Evolutionary conservation across 2,113 vertebrate genomes (phyloP).

Genomic region (Oncorhynchus clarkii): DNA sequence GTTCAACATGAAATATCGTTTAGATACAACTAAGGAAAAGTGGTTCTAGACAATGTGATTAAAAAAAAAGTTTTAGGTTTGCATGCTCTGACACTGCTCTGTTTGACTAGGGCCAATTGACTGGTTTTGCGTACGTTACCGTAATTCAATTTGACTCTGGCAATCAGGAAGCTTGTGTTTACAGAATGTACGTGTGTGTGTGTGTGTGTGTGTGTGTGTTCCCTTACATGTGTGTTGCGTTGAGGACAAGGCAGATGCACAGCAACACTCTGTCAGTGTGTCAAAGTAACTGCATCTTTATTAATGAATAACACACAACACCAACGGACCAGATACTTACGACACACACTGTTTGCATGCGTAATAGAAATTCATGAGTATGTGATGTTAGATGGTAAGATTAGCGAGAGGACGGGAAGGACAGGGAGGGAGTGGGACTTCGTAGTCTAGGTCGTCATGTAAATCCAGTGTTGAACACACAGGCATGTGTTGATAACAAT

Average conservation of each 20-base stretch:
- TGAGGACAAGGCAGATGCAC: not conserved
- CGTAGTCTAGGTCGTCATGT: too few relatives aligned
- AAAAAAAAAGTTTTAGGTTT: conserved; percentile 2
- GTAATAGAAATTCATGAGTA: too few relatives aligned
- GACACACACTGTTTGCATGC: too few relatives aligned
- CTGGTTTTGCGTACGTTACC: conserved; percentile 46
- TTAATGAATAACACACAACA: not conserved
- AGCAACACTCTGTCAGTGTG: not conserved
- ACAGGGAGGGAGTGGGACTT: not conserved
- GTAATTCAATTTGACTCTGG: conserved; percentile 45
- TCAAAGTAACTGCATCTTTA: not conserved
- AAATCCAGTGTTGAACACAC: too few relatives aligned
- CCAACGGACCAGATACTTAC: too few relatives aligned
- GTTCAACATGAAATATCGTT: not conserved
- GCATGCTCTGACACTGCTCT: conserved; percentile 34
- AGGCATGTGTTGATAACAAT: too few relatives aligned
- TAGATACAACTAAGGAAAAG: not conserved
- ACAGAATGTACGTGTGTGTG: conserved; percentile 7
- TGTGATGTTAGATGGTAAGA: too few relatives aligned
- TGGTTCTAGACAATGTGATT: not conserved
- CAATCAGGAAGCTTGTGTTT: conserved; percentile 50
- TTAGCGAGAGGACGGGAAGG: not conserved
- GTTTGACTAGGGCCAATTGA: conserved; percentile 34
- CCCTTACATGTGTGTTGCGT: not conserved
- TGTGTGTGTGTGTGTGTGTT: not conserved